Evolutionary conservation across 1,140 invertebrate species (phyloP).

Genomic region (Mercenaria mercenaria): DNA sequence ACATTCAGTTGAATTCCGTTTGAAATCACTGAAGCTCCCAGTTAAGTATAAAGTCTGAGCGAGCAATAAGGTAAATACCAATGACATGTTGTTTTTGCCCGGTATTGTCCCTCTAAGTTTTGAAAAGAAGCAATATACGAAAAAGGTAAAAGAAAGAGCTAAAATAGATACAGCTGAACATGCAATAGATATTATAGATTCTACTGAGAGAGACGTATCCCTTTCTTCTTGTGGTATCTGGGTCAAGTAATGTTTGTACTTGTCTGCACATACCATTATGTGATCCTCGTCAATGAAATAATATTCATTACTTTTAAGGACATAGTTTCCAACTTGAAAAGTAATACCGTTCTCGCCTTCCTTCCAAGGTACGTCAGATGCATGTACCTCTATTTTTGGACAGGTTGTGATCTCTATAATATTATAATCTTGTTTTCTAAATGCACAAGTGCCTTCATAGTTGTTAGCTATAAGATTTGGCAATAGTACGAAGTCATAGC

Average conservation of each 20-base stretch:
- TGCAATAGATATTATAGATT: background rate
- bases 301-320: background rate
- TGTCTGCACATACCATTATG: background rate
- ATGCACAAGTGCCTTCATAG: background rate
- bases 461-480: background rate
- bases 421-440: background rate
- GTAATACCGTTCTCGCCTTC: background rate
- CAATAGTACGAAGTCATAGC: background rate
- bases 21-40: background rate
- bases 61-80: background rate
- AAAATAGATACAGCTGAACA: background rate
- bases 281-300: background rate
- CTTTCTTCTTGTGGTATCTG: background rate
- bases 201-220: background rate
- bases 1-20: background rate
- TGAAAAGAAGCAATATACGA: background rate
- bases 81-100: constrained; percentile 25
- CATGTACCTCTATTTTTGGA: background rate
- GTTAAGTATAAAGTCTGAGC: constrained; percentile 12
- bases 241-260: background rate
- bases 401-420: background rate
- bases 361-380: background rate
- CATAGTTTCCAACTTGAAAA: background rate
- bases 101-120: constrained; percentile 1
- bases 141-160: background rate